These are phyloP conservation scores for Amphiprion percula DNA, from an alignment of 2,113 vertebrate genomes.

Conservation along the genomic window DNA sequence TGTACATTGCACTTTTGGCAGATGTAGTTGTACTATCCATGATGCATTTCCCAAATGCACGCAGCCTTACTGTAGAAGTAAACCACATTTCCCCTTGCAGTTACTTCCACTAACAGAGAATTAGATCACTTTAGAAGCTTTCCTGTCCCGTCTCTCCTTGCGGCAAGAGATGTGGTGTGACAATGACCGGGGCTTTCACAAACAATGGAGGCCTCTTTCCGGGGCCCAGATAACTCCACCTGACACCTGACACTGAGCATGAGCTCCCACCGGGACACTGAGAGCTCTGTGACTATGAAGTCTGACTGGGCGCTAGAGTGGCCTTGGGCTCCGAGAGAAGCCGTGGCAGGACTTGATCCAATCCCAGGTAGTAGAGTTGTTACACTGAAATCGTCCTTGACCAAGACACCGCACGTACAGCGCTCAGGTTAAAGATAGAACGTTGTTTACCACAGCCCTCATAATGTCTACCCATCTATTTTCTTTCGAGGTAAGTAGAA, in stretches of 20 bases:
- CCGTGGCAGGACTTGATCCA: constrained; percentile 47
- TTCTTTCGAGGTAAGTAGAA: constrained; percentile 34
- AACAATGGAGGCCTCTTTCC: constrained; percentile 70
- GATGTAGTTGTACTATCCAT: constrained; percentile 8
- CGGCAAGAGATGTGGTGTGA: constrained; percentile 70
- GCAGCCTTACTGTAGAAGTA: constrained; percentile 27
- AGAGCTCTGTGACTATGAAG: constrained; percentile 60
- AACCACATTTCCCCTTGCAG: constrained; percentile 40
- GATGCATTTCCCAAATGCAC: constrained; percentile 19
- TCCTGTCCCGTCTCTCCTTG: constrained; percentile 69
- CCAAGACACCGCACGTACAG: constrained; percentile 17
- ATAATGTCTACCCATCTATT: constrained; percentile 45
- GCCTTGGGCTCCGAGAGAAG: constrained; percentile 44
- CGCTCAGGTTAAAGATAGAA: constrained; percentile 40
- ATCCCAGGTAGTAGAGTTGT: constrained; percentile 55
- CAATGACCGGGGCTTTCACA: constrained; percentile 76
- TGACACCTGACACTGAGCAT: constrained; percentile 83
- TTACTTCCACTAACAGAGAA: constrained; percentile 62
- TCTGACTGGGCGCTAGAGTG: constrained; percentile 50
- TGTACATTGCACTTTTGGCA: constrained; percentile 6
- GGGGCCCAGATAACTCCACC: constrained; percentile 69
- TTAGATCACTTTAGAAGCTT: constrained; percentile 69
- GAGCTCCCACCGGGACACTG: constrained; percentile 68
- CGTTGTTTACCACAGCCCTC: constrained; percentile 38
- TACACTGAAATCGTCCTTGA: constrained; percentile 38